Evolutionary conservation across 2,113 vertebrate species (phyloP), one percentile per base, ranked within the genome.

Genomic region (Actenoides lindsayi): DNA sequence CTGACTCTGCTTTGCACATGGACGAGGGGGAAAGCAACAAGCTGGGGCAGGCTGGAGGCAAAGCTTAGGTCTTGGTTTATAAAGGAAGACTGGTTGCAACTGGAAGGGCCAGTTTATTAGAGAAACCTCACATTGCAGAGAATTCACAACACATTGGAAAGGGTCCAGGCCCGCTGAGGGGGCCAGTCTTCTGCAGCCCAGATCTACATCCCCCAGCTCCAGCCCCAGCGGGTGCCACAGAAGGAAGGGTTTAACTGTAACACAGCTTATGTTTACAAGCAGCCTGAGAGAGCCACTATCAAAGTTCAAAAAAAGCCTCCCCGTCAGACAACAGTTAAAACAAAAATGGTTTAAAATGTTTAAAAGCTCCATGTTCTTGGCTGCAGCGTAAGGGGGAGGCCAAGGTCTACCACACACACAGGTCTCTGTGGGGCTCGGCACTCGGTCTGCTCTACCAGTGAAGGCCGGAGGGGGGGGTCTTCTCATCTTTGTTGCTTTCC

Each of bases 401-500:
- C 92, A 78, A 96, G 93, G 59, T 83, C 93, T 94, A 95, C 90
- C 91, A 74, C 79, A 80, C 96, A 83, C 95, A 84, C 57, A 67
- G 83, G 96, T 93, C 91, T 87, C 93, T 27, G 31, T 53, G 77
- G 71, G 59, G 64, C 68, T 92, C 13, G 2, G 89, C 87, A 86
- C 81, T 89, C 12, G 30, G 44, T 68, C 82, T 85, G 89, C 80
- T 91, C 98, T 99, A 99, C 98, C 98, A 99, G 82, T 99, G 99
- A 97, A 99, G 99, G 91, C 99, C 99, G 67, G 99, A 99, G 64
- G 99, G 99, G 91, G 99, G 99, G 21, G 99, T 99, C 98, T 99
- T 99, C 98, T 99, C 99, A 1, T 99, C 99, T 98, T 99, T 99
- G 98, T 99, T 99, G 98, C 99, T 99, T 97, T 99, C 99, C 98